Evolutionary conservation across 53 echinoderm and acorn worm genomes (phyloP).

Genomic region (Actinopyga echinites): DNA sequence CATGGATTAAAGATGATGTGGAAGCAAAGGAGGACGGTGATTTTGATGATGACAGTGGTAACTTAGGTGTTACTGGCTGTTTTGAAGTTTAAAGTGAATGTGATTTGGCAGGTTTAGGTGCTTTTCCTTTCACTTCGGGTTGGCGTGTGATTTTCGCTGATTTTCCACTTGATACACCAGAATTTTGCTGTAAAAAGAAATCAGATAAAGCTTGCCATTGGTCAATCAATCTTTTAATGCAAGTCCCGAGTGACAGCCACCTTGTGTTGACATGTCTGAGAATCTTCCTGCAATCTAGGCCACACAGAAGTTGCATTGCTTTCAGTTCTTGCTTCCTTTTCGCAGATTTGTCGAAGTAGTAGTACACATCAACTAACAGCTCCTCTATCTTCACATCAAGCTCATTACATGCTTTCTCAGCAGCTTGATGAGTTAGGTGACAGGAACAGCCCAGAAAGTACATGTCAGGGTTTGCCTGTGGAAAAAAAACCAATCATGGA

Average conservation of each 20-base stretch:
- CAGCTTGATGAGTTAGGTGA: slow-evolving; percentile 1
- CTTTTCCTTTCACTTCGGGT: too few relatives aligned
- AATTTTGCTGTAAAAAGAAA: not conserved
- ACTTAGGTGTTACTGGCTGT: too few relatives aligned
- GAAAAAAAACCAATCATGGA: too few relatives aligned
- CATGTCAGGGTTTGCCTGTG: not conserved
- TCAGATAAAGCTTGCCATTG: not conserved
- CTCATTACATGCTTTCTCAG: not conserved
- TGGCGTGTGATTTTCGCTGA: not conserved
- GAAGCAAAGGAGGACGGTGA: too few relatives aligned
- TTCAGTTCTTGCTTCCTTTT: not conserved
- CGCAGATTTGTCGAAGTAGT: not conserved
- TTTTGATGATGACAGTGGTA: too few relatives aligned
- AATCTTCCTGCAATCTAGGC: not conserved
- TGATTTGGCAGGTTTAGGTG: too few relatives aligned
- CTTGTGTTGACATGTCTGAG: not conserved
- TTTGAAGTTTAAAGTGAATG: too few relatives aligned
- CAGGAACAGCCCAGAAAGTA: not conserved
- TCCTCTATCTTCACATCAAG: not conserved
- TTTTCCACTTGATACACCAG: not conserved
- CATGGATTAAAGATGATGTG: too few relatives aligned
- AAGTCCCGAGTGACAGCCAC: not conserved
- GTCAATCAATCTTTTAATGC: not conserved
- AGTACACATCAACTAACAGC: not conserved
- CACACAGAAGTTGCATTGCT: not conserved